A percentile compares a stretch with the other conserved stretches of the same genome.
phyloP scores from a whole-genome alignment of 2,113 vertebrate species.

The Conger conger region DNA sequence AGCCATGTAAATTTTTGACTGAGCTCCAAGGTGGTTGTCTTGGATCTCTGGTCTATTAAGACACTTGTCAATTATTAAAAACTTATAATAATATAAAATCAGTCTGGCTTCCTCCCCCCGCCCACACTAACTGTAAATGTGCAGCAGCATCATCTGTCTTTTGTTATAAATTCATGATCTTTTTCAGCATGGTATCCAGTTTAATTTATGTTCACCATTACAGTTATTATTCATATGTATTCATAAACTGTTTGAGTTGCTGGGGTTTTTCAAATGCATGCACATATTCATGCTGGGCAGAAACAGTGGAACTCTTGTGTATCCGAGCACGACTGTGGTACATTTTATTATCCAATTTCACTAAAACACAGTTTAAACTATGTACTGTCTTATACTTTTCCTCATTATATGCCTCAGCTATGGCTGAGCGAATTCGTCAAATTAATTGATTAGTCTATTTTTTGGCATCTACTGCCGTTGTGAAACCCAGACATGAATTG shows the following conservation, averaged over 20 bases:
- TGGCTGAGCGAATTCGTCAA: too few relatives aligned
- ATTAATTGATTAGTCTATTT: too few relatives aligned
- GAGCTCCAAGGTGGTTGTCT: neutral
- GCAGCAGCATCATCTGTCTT: neutral
- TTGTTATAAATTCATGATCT: neutral
- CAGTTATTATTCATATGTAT: neutral
- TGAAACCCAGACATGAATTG: neutral
- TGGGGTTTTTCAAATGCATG: neutral
- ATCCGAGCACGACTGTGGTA: too few relatives aligned
- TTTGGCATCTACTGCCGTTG: neutral
- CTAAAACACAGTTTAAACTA: too few relatives aligned
- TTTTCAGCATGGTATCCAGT: neutral
- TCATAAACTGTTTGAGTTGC: neutral
- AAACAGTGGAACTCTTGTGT: too few relatives aligned
- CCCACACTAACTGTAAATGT: neutral
- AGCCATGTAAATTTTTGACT: neutral
- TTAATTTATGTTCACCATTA: neutral
- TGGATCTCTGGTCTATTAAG: neutral
- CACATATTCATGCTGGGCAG: too few relatives aligned
- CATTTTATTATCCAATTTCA: too few relatives aligned
- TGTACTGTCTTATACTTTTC: too few relatives aligned
- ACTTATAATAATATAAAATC: neutral
- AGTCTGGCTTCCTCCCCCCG: neutral
- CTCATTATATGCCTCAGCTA: too few relatives aligned
- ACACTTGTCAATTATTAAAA: neutral